Conservation (phyloP, 1,140 invertebrate species). For the Lamellibrachia luymesi region DNA sequence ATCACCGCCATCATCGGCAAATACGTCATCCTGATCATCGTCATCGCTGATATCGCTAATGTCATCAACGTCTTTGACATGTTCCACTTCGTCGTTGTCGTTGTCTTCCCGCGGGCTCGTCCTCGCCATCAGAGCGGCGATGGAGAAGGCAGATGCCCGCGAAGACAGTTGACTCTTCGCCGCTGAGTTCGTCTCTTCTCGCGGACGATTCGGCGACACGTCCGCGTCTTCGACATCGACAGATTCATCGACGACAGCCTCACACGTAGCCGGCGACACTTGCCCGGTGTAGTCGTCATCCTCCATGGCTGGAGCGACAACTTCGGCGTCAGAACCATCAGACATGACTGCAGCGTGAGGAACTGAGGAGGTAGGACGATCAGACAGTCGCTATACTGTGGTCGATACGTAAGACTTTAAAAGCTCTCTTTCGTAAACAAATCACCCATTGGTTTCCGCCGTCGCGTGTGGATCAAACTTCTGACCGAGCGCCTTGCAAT, state of each 20-base stretch:
- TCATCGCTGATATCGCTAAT: background rate
- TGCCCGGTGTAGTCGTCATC: background rate
- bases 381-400: background rate
- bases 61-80: background rate
- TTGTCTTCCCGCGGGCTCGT: background rate
- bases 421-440: background rate
- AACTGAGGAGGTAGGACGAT: background rate
- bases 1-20: background rate
- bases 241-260: background rate
- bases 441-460: background rate
- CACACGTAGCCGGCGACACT: background rate
- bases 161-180: background rate
- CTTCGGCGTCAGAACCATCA: background rate
- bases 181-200: background rate
- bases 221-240: background rate
- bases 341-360: background rate
- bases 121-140: slow-evolving; percentile 8
- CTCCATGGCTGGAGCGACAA: background rate
- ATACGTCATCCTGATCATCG: background rate
- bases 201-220: background rate
- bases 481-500: background rate
- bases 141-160: slow-evolving; percentile 7
- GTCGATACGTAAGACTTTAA: background rate
- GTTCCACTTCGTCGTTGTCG: background rate
- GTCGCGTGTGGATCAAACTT: background rate